Evolutionary conservation across 1,140 invertebrate species (phyloP).

Genomic region (Olivierus martensii): DNA sequence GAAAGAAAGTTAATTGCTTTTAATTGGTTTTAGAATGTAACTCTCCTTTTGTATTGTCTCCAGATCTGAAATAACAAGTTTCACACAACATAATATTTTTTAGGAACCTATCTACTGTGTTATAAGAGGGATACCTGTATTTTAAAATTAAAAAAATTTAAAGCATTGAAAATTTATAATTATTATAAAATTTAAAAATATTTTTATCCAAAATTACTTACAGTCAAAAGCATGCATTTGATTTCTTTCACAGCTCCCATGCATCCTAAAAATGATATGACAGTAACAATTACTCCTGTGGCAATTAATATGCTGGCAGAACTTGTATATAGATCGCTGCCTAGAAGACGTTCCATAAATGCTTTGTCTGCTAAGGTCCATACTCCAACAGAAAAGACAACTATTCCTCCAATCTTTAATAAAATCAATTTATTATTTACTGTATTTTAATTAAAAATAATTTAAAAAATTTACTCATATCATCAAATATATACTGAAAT

Average conservation of each 20-base stretch:
- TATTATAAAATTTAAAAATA: too few relatives aligned
- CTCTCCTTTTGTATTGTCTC: too few relatives aligned
- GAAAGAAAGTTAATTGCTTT: too few relatives aligned
- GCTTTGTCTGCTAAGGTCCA: slow-evolving; percentile 70
- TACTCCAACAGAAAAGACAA: slow-evolving; percentile 55
- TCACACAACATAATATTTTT: too few relatives aligned
- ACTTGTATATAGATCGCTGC: slow-evolving; percentile 17
- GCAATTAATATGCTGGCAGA: slow-evolving; percentile 47
- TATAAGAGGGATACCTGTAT: too few relatives aligned
- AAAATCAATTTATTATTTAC: background rate
- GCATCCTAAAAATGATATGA: slow-evolving; percentile 71
- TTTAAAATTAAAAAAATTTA: too few relatives aligned
- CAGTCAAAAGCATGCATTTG: slow-evolving; percentile 56
- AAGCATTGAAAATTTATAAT: too few relatives aligned
- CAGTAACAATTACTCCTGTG: slow-evolving; percentile 62
- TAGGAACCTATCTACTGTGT: too few relatives aligned
- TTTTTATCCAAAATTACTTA: too few relatives aligned
- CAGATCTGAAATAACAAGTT: too few relatives aligned
- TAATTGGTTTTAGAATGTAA: too few relatives aligned
- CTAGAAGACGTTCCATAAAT: slow-evolving; percentile 54
- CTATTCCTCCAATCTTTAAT: slow-evolving; percentile 54
- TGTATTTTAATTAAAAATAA: background rate
- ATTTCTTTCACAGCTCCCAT: slow-evolving; percentile 72
- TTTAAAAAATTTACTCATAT: background rate
- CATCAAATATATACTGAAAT: too few relatives aligned